phyloP scores from a whole-genome alignment of 2,113 vertebrate species.

The Aegithalos caudatus region DNA sequence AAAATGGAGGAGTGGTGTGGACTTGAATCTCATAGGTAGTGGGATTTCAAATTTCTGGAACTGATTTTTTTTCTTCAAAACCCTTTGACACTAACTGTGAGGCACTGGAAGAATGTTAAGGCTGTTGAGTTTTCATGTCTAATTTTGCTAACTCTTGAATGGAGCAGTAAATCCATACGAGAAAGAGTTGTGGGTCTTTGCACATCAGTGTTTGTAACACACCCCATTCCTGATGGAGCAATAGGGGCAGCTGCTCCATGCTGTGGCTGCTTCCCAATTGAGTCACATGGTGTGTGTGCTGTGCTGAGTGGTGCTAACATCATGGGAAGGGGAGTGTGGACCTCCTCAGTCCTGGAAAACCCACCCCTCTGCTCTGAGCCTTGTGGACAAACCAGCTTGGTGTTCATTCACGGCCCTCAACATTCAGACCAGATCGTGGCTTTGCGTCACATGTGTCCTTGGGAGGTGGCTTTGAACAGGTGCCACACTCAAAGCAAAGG shows the following conservation, averaged over 20 bases:
- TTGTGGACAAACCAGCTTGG: neutral
- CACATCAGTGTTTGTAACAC: neutral
- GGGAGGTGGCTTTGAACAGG: neutral
- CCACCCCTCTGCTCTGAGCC: neutral
- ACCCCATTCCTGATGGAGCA: neutral
- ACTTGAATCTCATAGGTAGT: neutral
- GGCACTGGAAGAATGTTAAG: neutral
- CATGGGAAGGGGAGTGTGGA: neutral
- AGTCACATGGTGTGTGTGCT: accelerated
- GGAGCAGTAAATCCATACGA: neutral
- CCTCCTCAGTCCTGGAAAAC: neutral
- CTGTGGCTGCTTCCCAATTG: accelerated
- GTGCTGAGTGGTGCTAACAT: accelerated
- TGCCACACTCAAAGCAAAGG: neutral
- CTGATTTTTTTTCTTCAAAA: neutral
- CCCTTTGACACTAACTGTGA: neutral
- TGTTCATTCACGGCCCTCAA: neutral
- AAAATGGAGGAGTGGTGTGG: neutral
- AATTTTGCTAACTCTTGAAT: neutral
- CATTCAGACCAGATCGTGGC: neutral
- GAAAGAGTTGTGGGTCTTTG: neutral
- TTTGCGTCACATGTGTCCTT: neutral
- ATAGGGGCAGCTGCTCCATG: neutral
- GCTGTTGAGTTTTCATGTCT: neutral
- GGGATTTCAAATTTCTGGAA: neutral